These are phyloP conservation scores for Cotesia vestalis DNA, from an alignment of 1,140 invertebrate species.

Conservation along the genomic window DNA sequence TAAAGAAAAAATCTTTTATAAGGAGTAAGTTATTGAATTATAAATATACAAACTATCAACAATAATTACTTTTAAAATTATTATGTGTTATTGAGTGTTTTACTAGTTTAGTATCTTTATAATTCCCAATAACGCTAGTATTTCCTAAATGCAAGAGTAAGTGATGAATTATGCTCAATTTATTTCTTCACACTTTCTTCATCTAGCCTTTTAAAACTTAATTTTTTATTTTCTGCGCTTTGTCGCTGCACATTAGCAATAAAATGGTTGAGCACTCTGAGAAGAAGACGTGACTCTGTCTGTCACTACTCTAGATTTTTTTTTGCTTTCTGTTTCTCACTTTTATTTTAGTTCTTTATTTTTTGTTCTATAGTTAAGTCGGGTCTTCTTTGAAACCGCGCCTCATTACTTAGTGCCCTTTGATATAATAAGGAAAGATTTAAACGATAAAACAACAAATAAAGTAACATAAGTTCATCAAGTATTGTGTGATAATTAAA, in stretches of 20 bases:
- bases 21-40: too few species aligned
- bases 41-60: too few species aligned
- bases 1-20: too few species aligned
- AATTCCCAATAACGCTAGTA: not conserved
- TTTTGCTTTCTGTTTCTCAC: constrained; percentile 36
- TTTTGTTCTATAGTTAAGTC: not conserved
- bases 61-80: too few species aligned
- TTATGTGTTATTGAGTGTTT: too few species aligned
- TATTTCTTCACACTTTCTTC: constrained; percentile 1
- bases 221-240: constrained; percentile 21
- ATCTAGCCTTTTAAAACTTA: not conserved
- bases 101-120: not conserved
- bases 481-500: too few species aligned
- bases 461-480: not conserved
- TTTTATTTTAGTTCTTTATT: constrained; percentile 29
- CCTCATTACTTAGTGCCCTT: not conserved
- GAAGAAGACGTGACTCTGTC: constrained; percentile 49
- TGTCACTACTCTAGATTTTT: constrained; percentile 34
- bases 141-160: not conserved
- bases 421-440: not conserved
- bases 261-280: constrained; percentile 54
- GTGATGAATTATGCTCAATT: not conserved
- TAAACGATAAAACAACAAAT: not conserved
- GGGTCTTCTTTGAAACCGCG: constrained; percentile 4
- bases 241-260: constrained; percentile 44